Conservation (phyloP, 2,113 vertebrate species). For the Psettodes erumei region DNA sequence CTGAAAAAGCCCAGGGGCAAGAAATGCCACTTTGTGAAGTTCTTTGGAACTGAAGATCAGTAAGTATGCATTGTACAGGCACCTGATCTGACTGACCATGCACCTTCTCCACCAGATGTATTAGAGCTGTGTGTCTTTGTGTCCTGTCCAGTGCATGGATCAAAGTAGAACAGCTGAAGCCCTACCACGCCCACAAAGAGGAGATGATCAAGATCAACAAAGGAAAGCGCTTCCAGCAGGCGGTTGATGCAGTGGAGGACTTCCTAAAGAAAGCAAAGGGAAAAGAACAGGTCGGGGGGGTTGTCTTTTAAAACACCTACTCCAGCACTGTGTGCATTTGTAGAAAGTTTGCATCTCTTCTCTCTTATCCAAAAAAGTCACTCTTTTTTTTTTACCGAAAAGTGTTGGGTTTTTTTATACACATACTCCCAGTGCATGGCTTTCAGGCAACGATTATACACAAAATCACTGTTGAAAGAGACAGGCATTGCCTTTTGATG, state of each 20-base stretch:
- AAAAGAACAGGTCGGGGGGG: slow-evolving; percentile 89
- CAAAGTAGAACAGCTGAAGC: slow-evolving; percentile 98
- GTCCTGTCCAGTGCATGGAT: slow-evolving; percentile 93
- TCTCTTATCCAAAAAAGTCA: neutral
- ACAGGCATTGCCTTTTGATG: neutral
- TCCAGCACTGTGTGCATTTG: neutral
- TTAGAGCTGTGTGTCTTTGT: slow-evolving; percentile 27
- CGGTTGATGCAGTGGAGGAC: slow-evolving; percentile 97
- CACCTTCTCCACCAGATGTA: neutral
- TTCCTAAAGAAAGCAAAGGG: slow-evolving; percentile 95
- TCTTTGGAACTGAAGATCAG: slow-evolving; percentile 99
- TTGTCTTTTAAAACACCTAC: too few relatives aligned
- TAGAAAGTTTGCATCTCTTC: neutral
- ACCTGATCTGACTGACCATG: neutral
- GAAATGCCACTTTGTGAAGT: slow-evolving; percentile 99
- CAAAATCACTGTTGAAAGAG: neutral
- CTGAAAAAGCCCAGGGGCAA: slow-evolving; percentile 98
- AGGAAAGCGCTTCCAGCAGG: slow-evolving; percentile 98
- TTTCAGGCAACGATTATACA: neutral
- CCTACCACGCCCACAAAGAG: slow-evolving; percentile 96
- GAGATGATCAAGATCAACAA: slow-evolving; percentile 99
- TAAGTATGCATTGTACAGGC: slow-evolving; percentile 79
- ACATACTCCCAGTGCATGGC: neutral
- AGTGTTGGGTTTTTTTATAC: neutral
- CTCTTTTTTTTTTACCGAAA: neutral